Base-by-base conservation (phyloP, 2,888 invertebrate species). In the Vandiemenella viatica region DNA sequence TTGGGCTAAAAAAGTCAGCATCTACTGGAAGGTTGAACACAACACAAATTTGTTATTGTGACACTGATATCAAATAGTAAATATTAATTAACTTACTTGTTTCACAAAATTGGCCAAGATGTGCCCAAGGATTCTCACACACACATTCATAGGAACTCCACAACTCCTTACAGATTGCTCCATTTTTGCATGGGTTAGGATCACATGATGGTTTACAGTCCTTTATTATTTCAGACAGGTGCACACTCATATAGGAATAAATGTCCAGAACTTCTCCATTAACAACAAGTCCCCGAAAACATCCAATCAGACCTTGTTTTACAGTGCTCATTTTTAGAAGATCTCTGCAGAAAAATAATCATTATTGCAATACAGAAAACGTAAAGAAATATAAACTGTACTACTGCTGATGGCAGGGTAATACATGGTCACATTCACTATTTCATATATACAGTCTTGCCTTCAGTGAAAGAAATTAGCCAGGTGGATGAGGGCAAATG, bases 191-290 rank as follows among this genome's bases (percentile, higher is more conserved):
- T 7, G 92, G 92, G 63, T 90, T 90, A 0, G 91, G 90, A 55
- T 89, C 88, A 66, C 95, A 95, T 0, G 90, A 90, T 0, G 92
- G 91, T 62, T 87, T 88, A 63, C 95, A 95, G 63, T 91, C 90
- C 63, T 86, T 85, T 52, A 89, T 88, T 53, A 93, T 91, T 66
- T 90, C 91, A 44, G 86, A 87, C 47, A 90, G 68, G 68, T 90
- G 89, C 22, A 89, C 89, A 37, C 88, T 87, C 85, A 87, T 89
- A 65, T 90, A 90, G 57, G 86, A 87, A 67, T 90, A 87, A 55
- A 95, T 86, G 61, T 92, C 89, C 38, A 92, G 70, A 53, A 90
- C 83, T 69, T 87, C 86, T 16, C 89, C 88, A 61, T 93, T 93
- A 18, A 93, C 90, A 0, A 90, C 87, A 45, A 93, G 69, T 5